A percentile compares a stretch with the other conserved stretches of the same genome.
These are phyloP conservation scores for Proales similis DNA, from an alignment of 1,140 invertebrate genomes.

Conservation along the genomic window DNA sequence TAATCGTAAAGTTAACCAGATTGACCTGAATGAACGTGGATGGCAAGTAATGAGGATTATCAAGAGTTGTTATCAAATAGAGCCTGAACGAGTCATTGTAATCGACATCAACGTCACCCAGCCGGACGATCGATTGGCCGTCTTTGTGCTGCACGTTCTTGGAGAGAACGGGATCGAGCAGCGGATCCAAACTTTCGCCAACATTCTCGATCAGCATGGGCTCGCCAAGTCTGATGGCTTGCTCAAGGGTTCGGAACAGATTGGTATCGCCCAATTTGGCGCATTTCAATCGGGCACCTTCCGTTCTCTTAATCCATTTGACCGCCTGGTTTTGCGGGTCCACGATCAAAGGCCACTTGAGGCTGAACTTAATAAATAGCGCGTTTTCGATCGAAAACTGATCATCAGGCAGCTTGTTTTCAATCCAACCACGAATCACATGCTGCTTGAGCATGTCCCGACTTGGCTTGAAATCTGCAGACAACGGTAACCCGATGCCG, in stretches of 20 bases:
- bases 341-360: constrained; percentile 74
- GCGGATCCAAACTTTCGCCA: constrained; percentile 51
- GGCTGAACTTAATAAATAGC: constrained; percentile 68
- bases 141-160: constrained; percentile 43
- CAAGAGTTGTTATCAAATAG: constrained; percentile 50
- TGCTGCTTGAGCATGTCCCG: constrained; percentile 17
- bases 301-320: constrained; percentile 44
- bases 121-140: constrained; percentile 42
- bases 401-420: constrained; percentile 32
- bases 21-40: constrained; percentile 43
- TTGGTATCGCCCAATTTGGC: constrained; percentile 45
- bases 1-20: constrained; percentile 51
- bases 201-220: constrained; percentile 53
- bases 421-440: constrained; percentile 33
- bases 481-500: neutral
- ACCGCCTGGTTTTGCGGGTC: constrained; percentile 74
- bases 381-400: constrained; percentile 63
- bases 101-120: constrained; percentile 51
- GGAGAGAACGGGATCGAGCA: constrained; percentile 51
- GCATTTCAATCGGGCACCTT: constrained; percentile 45
- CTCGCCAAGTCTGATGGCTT: constrained; percentile 53
- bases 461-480: constrained; percentile 6
- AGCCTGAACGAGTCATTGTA: constrained; percentile 52
- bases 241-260: constrained; percentile 48
- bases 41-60: constrained; percentile 53